Conservation (phyloP, 2,797 vertebrate species). For the Antennarius maculatus region DNA sequence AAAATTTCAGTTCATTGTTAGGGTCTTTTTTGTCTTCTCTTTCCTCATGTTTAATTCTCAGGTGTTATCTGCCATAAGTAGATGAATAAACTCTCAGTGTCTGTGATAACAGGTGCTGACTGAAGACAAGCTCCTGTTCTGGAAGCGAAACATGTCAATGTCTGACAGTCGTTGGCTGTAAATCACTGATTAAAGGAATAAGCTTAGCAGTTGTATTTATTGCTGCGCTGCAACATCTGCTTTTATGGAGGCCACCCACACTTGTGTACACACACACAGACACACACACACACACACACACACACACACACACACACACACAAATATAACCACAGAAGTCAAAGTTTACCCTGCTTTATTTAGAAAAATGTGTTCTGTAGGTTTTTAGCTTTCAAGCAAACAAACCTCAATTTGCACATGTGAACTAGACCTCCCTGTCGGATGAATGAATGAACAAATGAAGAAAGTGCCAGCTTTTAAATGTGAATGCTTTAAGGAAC, state of each 20-base stretch:
- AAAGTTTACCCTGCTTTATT: constrained; percentile 54
- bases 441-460: constrained; percentile 22
- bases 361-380: constrained; percentile 40
- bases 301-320: constrained; percentile 3
- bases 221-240: constrained; percentile 45
- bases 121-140: constrained; percentile 31
- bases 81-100: constrained; percentile 41
- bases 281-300: constrained; percentile 3
- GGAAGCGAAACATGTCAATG: constrained; percentile 23
- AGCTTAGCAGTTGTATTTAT: constrained; percentile 39
- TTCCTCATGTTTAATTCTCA: constrained; percentile 22
- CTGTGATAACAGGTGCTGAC: constrained; percentile 47
- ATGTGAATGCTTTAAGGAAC: constrained; percentile 27
- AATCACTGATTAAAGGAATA: constrained; percentile 62
- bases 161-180: constrained; percentile 35
- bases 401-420: constrained; percentile 53
- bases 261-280: background rate
- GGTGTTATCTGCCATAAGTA: constrained; percentile 33
- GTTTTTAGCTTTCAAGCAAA: constrained; percentile 49
- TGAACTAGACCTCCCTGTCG: constrained; percentile 49
- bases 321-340: constrained; percentile 25
- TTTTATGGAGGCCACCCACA: constrained; percentile 37
- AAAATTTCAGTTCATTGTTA: constrained; percentile 17
- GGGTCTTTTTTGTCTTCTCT: constrained; percentile 38
- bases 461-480: constrained; percentile 17